phyloP scores from a whole-genome alignment of 2,113 vertebrate species.

The Aix galericulata region DNA sequence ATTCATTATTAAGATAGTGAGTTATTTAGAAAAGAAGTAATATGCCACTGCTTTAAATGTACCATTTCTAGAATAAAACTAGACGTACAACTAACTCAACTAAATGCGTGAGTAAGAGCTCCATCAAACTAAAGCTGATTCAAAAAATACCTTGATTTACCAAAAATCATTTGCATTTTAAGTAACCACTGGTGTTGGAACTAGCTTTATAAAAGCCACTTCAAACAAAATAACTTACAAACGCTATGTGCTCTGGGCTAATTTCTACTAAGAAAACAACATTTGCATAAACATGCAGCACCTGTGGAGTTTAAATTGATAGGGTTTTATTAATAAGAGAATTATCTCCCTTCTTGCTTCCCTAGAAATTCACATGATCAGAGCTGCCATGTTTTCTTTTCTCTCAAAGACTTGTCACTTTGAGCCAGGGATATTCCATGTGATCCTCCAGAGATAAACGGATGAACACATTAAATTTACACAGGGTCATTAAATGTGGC shows the following conservation, averaged over 20 bases:
- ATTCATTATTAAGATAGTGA: not conserved
- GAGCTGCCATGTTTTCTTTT: not conserved
- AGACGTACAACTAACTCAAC: not conserved
- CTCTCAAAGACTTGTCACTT: not conserved
- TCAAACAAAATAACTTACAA: constrained; percentile 43
- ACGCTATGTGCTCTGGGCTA: constrained; percentile 36
- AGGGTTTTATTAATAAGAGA: not conserved
- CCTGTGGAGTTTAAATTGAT: not conserved
- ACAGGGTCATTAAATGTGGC: not conserved
- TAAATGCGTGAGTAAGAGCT: not conserved
- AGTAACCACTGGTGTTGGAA: constrained; percentile 27
- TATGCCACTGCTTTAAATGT: not conserved
- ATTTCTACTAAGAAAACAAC: constrained; percentile 39
- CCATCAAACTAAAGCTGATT: not conserved
- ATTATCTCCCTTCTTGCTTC: not conserved
- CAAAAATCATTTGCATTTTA: constrained; percentile 24
- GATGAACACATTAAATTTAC: not conserved
- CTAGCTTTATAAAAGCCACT: constrained; percentile 61
- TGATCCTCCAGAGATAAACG: not conserved
- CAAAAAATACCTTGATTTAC: not conserved
- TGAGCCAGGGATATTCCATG: not conserved
- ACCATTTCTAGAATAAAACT: not conserved
- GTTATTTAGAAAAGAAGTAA: not conserved
- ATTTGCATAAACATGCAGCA: constrained; percentile 43
- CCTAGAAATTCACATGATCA: not conserved